Percentiles rank a stretch among this genome's conserved stretches.
These are phyloP conservation scores for Galaxias olidus DNA, from an alignment of 2,797 vertebrate genomes.

Conservation along the genomic window DNA sequence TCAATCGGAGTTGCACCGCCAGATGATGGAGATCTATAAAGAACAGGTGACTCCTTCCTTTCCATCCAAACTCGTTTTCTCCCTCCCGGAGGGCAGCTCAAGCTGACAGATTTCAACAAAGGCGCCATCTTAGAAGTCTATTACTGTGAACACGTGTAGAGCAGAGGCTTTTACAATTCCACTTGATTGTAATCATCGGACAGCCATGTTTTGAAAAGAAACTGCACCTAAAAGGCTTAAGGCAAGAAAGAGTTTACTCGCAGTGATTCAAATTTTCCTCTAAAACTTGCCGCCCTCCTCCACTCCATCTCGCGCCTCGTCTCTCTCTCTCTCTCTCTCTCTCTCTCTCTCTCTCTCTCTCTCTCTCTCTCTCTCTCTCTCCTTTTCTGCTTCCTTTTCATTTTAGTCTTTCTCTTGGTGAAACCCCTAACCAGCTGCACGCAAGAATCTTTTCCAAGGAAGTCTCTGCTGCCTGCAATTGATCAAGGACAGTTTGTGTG, in stretches of 20 bases:
- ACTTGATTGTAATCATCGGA: constrained; percentile 1
- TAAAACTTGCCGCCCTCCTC: neutral
- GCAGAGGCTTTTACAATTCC: constrained; percentile 10
- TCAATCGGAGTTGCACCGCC: constrained; percentile 1
- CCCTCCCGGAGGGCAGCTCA: constrained; percentile 10
- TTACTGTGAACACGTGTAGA: constrained; percentile 8
- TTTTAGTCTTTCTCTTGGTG: neutral
- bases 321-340: neutral
- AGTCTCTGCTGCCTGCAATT: neutral
- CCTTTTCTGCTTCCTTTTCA: neutral
- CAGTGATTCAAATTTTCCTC: neutral
- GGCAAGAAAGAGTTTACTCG: too few species aligned
- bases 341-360: neutral
- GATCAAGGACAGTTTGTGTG: neutral
- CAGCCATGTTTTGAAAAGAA: neutral
- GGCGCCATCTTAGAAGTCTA: constrained; percentile 12
- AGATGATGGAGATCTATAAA: neutral
- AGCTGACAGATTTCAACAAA: constrained; percentile 20
- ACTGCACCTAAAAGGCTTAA: too few species aligned
- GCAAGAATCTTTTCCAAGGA: neutral
- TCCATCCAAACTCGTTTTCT: neutral
- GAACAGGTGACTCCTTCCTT: constrained; percentile 4
- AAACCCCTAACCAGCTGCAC: neutral
- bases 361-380: neutral
- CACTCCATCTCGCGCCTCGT: too few species aligned